These are phyloP conservation scores for Capromys pilorides DNA, from an alignment of 2,797 vertebrate genomes.

Conservation along the genomic window DNA sequence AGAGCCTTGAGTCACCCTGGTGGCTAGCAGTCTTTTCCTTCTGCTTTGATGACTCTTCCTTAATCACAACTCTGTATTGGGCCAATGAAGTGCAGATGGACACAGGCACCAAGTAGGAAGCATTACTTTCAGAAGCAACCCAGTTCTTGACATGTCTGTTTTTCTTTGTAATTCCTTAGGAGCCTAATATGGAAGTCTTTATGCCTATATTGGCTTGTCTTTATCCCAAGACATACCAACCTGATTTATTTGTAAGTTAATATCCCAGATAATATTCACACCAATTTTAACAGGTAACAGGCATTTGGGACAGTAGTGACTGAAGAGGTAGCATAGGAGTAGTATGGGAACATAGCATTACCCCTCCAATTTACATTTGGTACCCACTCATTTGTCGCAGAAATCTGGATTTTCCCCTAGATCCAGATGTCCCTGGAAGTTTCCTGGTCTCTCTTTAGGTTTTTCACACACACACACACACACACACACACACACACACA, in stretches of 20 bases:
- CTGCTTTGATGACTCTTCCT: slow-evolving; percentile 53
- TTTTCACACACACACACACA: slow-evolving; percentile 34
- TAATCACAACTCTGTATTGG: slow-evolving; percentile 36
- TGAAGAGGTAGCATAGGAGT: slow-evolving; percentile 27
- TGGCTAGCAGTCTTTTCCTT: slow-evolving; percentile 50
- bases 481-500: slow-evolving; percentile 53
- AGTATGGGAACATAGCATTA: slow-evolving; percentile 1
- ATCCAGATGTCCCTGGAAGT: slow-evolving; percentile 70
- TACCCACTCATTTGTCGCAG: slow-evolving; percentile 35
- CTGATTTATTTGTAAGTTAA: slow-evolving; percentile 30
- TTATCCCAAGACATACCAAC: slow-evolving; percentile 37
- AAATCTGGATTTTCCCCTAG: slow-evolving; percentile 73
- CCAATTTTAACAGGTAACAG: slow-evolving; percentile 20
- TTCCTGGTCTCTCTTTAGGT: slow-evolving; percentile 76
- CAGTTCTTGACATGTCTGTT: neutral
- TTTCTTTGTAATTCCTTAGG: slow-evolving; percentile 47
- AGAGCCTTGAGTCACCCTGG: neutral
- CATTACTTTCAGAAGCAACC: slow-evolving; percentile 12
- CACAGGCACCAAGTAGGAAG: slow-evolving; percentile 29
- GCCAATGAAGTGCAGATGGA: neutral
- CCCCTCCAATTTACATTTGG: slow-evolving; percentile 58
- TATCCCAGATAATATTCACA: slow-evolving; percentile 6
- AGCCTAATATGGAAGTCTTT: neutral
- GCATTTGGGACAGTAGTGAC: slow-evolving; percentile 22
- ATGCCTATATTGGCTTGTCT: neutral